Evolutionary conservation across 2,888 invertebrate genomes (phyloP), one percentile per base, ranked within the genome.

Genomic region (Erynnis tages): DNA sequence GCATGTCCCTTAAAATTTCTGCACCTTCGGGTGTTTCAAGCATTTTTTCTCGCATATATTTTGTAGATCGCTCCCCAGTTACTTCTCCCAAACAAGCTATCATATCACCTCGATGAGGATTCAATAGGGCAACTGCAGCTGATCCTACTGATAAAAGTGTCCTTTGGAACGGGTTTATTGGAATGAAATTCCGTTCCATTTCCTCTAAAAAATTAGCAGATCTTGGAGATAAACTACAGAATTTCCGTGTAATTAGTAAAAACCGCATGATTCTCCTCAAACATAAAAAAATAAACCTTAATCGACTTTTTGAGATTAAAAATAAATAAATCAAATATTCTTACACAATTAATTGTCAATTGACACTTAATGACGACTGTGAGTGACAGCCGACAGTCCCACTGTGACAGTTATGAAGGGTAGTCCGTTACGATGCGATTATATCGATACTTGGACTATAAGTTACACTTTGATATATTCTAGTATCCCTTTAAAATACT

Each of bases 11-110:
- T 50, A 94, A 82, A 69, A 99, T 95, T 61, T 93, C 90, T 13
- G 80, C 77, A 1, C 98, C 98, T 82, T 97, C 97, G 1, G 91
- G 76, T 49, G 94, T 94, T 37, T 90, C 82, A 58, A 92, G 79
- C 97, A 99, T 98, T 74, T 92, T 91, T 32, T 89, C 76, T 46
- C 92, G 89, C 83, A 98, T 95, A 65, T 92, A 90, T 56, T 88
- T 87, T 3, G 98, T 87, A 2, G 97, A 95, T 37, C 73, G 75
- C 58, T 90, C 87, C 1, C 93, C 98, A 6, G 98, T 97, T 0
- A 97, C 95, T 88, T 99, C 98, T 0, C 97, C 98, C 62, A 98
- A 91, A 60, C 97, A 96, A 14, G 98, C 97, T 62, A 99, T 96
- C 96, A 98, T 97, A 74, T 99, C 98, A 11, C 93, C 95, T 56